Conservation (phyloP, 2,797 vertebrate species). For the Eptatretus atami region DNA sequence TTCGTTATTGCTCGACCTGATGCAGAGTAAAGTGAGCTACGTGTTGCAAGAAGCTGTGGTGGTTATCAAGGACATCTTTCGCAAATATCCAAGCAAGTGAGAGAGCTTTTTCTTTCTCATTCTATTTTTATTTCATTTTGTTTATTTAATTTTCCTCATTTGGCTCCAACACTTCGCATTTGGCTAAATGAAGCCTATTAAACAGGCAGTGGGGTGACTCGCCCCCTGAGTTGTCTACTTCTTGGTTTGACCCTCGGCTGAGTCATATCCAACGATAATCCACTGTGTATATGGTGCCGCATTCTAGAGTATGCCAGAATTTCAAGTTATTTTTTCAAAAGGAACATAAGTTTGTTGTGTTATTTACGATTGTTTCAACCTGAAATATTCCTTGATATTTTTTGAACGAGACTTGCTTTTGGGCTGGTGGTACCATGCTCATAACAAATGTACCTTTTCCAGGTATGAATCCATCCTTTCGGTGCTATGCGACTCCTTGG, state of each 20-base stretch:
- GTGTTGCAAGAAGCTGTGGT: conserved; percentile 94
- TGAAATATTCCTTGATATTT: neutral
- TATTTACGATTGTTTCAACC: neutral
- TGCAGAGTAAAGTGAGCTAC: conserved; percentile 90
- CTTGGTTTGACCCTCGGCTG: no score
- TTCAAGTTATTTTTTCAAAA: no score
- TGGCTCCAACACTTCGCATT: no score
- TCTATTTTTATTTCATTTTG: neutral
- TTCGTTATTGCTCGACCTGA: conserved; percentile 68
- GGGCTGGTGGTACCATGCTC: neutral
- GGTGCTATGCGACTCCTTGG: conserved; percentile 25
- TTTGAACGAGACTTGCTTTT: accelerated
- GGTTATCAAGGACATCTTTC: conserved; percentile 92
- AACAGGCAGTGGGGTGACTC: no score
- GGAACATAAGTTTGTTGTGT: accelerated
- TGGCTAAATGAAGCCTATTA: no score
- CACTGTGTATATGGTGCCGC: no score
- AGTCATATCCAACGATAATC: no score
- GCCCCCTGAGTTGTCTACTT: no score
- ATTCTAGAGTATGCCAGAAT: no score
- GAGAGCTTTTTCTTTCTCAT: conserved; percentile 9
- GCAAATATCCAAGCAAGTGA: conserved; percentile 96
- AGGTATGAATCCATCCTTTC: conserved; percentile 27
- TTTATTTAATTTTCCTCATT: no score
- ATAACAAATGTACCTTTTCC: neutral